These are phyloP conservation scores for Phortica variegata DNA, from an alignment of 1,140 invertebrate species.

Conservation along the genomic window DNA sequence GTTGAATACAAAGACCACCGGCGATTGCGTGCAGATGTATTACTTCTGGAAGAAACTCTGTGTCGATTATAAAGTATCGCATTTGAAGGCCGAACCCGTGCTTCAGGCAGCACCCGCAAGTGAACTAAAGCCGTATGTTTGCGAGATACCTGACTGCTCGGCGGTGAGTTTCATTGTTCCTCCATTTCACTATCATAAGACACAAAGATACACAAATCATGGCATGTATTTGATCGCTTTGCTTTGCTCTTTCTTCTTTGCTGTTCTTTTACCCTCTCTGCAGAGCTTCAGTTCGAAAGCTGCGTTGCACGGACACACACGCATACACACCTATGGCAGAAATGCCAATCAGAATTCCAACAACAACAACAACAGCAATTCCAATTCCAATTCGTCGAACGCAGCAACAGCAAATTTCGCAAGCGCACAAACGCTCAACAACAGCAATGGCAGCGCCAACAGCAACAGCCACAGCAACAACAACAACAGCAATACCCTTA, in stretches of 20 bases:
- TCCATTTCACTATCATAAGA: constrained; percentile 2
- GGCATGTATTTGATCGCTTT: constrained; percentile 9
- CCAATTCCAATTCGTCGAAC: constrained; percentile 4
- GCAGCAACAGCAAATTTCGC: constrained; percentile 1
- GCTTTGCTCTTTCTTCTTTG: constrained; percentile 28
- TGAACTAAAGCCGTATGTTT: constrained; percentile 61
- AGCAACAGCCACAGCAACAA: too few species aligned
- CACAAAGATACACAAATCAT: constrained; percentile 2
- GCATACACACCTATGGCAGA: constrained; percentile 64
- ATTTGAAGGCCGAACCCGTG: constrained; percentile 45
- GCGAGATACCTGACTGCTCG: constrained; percentile 68
- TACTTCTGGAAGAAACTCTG: constrained; percentile 98
- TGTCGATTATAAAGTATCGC: constrained; percentile 65
- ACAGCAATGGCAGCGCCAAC: constrained; percentile 1
- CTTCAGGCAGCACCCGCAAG: constrained; percentile 18
- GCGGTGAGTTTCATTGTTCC: constrained; percentile 61
- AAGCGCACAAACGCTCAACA: background rate
- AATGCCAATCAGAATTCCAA: constrained; percentile 34
- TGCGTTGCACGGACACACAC: constrained; percentile 74
- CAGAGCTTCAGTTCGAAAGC: constrained; percentile 80
- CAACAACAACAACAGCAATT: constrained; percentile 21
- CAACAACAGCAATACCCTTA: background rate
- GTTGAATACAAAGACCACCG: constrained; percentile 74
- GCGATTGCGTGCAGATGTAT: constrained; percentile 97
- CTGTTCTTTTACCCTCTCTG: constrained; percentile 40